phyloP scores from a whole-genome alignment of 1,140 invertebrate species.

The Idris sp. region DNA sequence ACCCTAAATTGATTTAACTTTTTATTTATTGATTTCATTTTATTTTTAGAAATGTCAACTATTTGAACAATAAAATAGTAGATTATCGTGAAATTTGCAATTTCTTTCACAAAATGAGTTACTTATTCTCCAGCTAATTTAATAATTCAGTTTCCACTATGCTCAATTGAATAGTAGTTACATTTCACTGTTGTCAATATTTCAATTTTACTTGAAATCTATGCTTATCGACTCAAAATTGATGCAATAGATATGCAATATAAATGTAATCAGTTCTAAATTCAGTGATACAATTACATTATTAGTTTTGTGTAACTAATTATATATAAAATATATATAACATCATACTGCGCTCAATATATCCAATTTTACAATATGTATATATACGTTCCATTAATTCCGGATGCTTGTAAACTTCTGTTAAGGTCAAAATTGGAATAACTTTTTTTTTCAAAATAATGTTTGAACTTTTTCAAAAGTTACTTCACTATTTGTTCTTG shows the following conservation, averaged over 20 bases:
- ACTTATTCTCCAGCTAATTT: neutral
- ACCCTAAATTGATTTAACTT: too few species aligned
- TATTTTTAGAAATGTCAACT: too few species aligned
- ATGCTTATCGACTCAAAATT: constrained; percentile 12
- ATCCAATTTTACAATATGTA: constrained; percentile 8
- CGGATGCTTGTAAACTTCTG: too few species aligned
- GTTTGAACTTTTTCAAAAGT: too few species aligned
- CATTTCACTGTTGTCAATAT: neutral
- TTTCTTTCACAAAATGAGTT: too few species aligned
- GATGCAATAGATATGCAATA: constrained; percentile 10
- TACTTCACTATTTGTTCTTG: too few species aligned
- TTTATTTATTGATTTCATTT: too few species aligned
- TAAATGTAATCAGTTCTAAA: constrained; percentile 14
- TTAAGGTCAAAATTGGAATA: too few species aligned
- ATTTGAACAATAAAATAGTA: too few species aligned
- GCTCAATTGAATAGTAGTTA: constrained; percentile 7
- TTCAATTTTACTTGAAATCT: constrained; percentile 21
- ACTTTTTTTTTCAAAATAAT: too few species aligned
- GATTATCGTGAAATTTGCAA: too few species aligned
- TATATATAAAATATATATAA: constrained; percentile 19
- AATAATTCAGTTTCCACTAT: neutral
- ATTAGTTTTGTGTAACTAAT: constrained; percentile 21
- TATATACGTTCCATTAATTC: neutral
- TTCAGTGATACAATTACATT: constrained; percentile 10
- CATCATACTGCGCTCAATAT: too few species aligned